phyloP scores from a whole-genome alignment of 2,888 invertebrate species.

The Eutolmus rufibarbis region DNA sequence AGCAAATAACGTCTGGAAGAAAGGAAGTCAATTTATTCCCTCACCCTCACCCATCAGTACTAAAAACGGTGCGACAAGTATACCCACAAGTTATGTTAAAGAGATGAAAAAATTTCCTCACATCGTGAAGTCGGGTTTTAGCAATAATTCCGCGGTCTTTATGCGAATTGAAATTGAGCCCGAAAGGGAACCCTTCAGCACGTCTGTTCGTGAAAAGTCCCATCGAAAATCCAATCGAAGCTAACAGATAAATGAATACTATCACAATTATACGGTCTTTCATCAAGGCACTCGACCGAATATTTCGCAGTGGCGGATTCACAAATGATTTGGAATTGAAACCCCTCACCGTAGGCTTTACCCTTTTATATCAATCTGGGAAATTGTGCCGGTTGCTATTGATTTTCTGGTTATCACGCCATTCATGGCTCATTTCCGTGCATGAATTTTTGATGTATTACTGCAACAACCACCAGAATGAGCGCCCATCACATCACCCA shows the following conservation, averaged over 20 bases:
- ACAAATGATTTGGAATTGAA: background rate
- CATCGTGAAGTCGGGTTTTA: constrained; percentile 55
- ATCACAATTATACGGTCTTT: background rate
- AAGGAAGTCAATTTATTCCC: background rate
- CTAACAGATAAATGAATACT: background rate
- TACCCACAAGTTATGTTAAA: constrained; percentile 53
- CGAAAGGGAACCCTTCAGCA: constrained; percentile 56
- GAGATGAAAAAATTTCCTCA: constrained; percentile 57
- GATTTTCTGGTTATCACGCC: background rate
- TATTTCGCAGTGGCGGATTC: background rate
- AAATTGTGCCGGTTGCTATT: background rate
- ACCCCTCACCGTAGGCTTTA: background rate
- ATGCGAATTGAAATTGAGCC: constrained; percentile 32
- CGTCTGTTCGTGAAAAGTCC: constrained; percentile 51
- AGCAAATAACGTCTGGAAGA: constrained; percentile 59
- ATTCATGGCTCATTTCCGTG: background rate
- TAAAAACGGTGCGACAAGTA: background rate
- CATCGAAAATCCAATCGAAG: background rate
- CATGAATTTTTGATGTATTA: background rate
- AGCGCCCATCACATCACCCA: background rate
- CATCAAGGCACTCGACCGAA: background rate
- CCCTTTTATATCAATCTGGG: background rate
- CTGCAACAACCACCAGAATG: background rate
- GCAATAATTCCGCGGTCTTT: constrained; percentile 53
- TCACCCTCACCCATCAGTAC: background rate